Percentiles rank a stretch among this genome's conserved stretches.
Evolutionary conservation across 2,888 invertebrate species (phyloP).

Genomic region (Didymodactylos carnosus): DNA sequence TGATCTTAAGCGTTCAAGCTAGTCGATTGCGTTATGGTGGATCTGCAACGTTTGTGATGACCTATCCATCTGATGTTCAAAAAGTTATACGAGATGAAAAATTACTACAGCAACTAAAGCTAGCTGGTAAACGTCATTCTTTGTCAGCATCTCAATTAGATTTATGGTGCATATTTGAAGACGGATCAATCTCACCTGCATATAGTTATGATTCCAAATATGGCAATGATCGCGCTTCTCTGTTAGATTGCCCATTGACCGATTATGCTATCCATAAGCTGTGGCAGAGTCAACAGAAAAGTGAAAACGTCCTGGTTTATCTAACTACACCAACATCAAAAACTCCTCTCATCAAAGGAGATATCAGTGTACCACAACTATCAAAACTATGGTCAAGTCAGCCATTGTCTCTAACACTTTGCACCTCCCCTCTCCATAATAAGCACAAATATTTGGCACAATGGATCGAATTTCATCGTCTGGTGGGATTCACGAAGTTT

Average conservation of each 20-base stretch:
- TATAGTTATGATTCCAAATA: neutral
- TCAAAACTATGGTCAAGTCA: neutral
- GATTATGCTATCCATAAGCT: neutral
- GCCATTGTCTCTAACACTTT: neutral
- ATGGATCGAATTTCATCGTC: neutral
- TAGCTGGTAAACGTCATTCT: no score
- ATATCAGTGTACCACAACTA: neutral
- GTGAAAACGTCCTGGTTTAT: neutral
- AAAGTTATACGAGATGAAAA: neutral
- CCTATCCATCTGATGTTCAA: neutral
- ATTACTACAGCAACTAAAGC: no score
- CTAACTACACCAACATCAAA: neutral
- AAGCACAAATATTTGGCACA: neutral
- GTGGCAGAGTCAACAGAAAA: neutral
- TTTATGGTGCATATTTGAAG: neutral
- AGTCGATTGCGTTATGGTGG: neutral
- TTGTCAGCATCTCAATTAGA: neutral
- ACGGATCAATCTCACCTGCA: neutral
- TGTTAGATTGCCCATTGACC: neutral
- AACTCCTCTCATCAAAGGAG: neutral
- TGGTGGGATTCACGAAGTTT: neutral
- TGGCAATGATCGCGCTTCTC: neutral
- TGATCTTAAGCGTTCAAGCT: neutral
- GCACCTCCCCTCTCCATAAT: neutral
- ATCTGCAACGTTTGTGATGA: neutral